Evolutionary conservation across 2,888 invertebrate species (phyloP).

Genomic region (Schizotus pectinicornis): DNA sequence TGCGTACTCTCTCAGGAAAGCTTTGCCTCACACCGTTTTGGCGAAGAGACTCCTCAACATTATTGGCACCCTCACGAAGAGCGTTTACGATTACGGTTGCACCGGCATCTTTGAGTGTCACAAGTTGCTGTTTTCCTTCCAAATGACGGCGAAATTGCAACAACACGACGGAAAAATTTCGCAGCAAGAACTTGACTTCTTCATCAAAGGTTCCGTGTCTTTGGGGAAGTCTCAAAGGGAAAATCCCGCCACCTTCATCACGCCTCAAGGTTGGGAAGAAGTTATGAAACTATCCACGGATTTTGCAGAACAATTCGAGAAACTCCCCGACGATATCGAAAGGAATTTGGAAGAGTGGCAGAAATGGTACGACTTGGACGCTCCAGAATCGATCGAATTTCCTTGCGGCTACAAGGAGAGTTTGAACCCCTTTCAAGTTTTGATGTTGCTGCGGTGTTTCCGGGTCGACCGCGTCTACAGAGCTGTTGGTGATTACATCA

Average conservation of each 20-base stretch:
- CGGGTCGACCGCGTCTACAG: conserved; percentile 87
- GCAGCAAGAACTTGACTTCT: conserved; percentile 84
- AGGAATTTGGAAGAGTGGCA: conserved; percentile 41
- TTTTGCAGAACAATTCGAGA: conserved; percentile 70
- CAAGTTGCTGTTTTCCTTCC: conserved; percentile 88
- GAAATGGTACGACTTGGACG: conserved; percentile 86
- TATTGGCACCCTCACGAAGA: conserved; percentile 82
- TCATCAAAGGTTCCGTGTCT: conserved; percentile 76
- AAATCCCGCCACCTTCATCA: conserved; percentile 77
- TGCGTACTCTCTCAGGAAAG: conserved; percentile 78
- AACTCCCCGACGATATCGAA: conserved; percentile 69
- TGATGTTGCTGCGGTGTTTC: conserved; percentile 89
- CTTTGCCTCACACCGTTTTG: conserved; percentile 81
- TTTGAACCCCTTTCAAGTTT: conserved; percentile 69
- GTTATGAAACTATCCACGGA: conserved; percentile 73
- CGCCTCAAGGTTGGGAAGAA: conserved; percentile 83
- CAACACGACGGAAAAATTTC: conserved; percentile 69
- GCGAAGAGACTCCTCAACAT: conserved; percentile 78
- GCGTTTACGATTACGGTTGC: conserved; percentile 90
- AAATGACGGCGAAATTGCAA: conserved; percentile 85
- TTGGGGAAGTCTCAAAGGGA: conserved; percentile 73
- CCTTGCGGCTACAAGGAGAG: conserved; percentile 74
- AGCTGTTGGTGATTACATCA: conserved; percentile 84
- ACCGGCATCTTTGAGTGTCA: conserved; percentile 92
- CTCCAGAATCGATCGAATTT: conserved; percentile 74